phyloP scores from a whole-genome alignment of 2,888 invertebrate genomes.

The Drosophila parthenogenetica region DNA sequence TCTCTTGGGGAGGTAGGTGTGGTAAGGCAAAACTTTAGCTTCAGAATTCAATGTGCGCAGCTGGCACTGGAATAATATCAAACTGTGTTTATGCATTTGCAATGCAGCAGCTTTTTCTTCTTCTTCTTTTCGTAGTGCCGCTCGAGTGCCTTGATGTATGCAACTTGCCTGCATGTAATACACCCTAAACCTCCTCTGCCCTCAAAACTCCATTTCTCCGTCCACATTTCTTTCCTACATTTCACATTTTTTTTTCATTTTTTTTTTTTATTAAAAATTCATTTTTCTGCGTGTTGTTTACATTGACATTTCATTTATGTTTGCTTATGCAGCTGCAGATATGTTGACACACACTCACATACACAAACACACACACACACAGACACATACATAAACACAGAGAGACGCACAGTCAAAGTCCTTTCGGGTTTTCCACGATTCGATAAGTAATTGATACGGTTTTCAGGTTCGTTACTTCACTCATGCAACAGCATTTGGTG shows the following conservation, averaged over 20 bases:
- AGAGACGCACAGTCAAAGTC: conserved; percentile 39
- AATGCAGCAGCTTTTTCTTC: conserved; percentile 59
- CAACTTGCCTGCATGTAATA: conserved; percentile 36
- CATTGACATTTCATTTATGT: conserved; percentile 71
- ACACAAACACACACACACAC: conserved; percentile 17
- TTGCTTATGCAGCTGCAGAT: conserved; percentile 61
- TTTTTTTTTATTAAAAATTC: conserved; percentile 61
- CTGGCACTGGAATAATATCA: conserved; percentile 78
- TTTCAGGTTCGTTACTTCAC: conserved; percentile 51
- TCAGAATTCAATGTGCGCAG: conserved; percentile 66
- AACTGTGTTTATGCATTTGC: conserved; percentile 79
- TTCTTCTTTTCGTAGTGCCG: conserved; percentile 32
- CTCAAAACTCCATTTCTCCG: background rate
- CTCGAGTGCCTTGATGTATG: conserved; percentile 68
- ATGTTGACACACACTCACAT: conserved; percentile 36
- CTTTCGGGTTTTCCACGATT: conserved; percentile 48
- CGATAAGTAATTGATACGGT: conserved; percentile 59
- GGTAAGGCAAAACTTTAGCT: conserved; percentile 8
- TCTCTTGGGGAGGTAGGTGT: background rate
- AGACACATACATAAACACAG: no score
- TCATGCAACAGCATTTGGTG: conserved; percentile 7
- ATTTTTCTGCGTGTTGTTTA: conserved; percentile 71
- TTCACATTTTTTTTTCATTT: background rate
- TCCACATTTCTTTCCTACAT: background rate
- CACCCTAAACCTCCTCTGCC: conserved; percentile 1